Evolutionary conservation across 2,797 vertebrate genomes (phyloP).

Genomic region (Arrhamphus sclerolepis): DNA sequence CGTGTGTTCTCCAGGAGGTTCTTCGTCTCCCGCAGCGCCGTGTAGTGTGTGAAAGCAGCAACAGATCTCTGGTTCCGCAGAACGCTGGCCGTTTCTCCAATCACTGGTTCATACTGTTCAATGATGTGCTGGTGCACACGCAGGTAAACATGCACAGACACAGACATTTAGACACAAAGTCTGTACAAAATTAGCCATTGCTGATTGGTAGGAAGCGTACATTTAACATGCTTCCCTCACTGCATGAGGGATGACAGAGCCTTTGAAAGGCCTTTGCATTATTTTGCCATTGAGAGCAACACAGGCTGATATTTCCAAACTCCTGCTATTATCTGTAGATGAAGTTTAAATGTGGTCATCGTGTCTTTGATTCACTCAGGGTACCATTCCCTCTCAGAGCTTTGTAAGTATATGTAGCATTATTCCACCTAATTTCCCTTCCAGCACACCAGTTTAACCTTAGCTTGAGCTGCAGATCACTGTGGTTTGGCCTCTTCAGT

Average conservation of each 20-base stretch:
- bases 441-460: conserved; percentile 15
- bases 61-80: conserved; percentile 88
- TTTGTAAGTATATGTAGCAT: conserved; percentile 79
- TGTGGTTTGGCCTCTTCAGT: conserved; percentile 34
- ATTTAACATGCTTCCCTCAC: no score
- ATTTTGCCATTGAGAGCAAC: no score
- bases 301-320: conserved; percentile 5
- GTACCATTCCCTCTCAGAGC: conserved; percentile 79
- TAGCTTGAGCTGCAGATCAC: conserved; percentile 44
- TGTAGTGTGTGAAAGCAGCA: conserved; percentile 93
- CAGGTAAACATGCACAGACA: conserved; percentile 81
- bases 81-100: conserved; percentile 94
- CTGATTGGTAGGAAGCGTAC: no score
- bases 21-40: conserved; percentile 89
- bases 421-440: conserved; percentile 17
- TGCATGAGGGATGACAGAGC: not conserved
- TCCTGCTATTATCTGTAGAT: conserved; percentile 3
- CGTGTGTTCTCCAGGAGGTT: conserved; percentile 81
- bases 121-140: conserved; percentile 91
- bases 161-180: no score
- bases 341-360: conserved; percentile 32
- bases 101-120: conserved; percentile 98
- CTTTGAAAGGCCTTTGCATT: not conserved
- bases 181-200: no score
- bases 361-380: conserved; percentile 76